Percentiles rank a stretch among this genome's conserved stretches.
phyloP scores from a whole-genome alignment of 2,888 invertebrate genomes.

The Trachelus iudaicus region DNA sequence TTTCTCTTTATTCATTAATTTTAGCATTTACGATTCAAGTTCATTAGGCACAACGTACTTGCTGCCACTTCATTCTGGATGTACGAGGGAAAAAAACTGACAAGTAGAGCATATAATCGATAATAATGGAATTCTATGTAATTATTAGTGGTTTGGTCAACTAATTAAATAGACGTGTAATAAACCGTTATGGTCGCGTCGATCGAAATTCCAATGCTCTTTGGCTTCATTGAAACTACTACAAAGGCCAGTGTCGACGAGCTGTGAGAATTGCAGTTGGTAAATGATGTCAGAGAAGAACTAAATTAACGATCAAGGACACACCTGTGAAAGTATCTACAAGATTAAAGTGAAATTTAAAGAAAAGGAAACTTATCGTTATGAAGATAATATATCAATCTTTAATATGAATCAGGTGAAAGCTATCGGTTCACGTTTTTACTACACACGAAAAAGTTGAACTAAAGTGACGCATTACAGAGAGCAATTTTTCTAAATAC shows the following conservation, averaged over 20 bases:
- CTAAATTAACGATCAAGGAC: not conserved
- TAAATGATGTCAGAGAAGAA: slow-evolving; percentile 9
- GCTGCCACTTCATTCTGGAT: no score
- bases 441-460: not conserved
- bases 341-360: slow-evolving; percentile 5
- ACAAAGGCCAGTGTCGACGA: slow-evolving; percentile 54
- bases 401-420: not conserved
- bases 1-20: slow-evolving; percentile 1
- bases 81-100: no score
- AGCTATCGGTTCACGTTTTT: slow-evolving; percentile 1
- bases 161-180: no score
- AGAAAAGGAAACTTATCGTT: not conserved
- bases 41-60: no score
- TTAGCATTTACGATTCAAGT: not conserved
- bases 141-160: no score
- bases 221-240: slow-evolving; percentile 44
- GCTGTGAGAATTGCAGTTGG: slow-evolving; percentile 17
- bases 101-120: no score
- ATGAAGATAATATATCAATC: not conserved
- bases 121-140: no score
- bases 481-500: not conserved
- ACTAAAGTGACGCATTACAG: not conserved
- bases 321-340: slow-evolving; percentile 9
- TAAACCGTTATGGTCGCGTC: no score
- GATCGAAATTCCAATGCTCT: slow-evolving; percentile 4